Conservation (phyloP, 2,888 invertebrate species). For the Drosophila suboccidentalis region DNA sequence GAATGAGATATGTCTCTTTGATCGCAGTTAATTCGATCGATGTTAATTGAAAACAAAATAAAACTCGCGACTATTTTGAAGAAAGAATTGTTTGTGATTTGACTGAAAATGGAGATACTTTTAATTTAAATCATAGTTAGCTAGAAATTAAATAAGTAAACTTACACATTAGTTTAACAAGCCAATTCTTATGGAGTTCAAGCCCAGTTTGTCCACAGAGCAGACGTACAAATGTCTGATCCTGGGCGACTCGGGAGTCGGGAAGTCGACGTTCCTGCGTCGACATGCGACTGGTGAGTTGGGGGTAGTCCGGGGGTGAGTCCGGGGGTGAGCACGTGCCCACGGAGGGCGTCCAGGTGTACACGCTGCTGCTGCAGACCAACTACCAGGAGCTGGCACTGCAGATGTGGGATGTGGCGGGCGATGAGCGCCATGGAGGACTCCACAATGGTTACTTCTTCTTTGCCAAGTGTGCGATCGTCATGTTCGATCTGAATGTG, state of each 20-base stretch:
- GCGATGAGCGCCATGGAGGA: constrained; percentile 12
- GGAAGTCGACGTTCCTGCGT: constrained; percentile 35
- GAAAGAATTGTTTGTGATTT: too few relatives aligned
- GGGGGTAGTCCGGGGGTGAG: neutral
- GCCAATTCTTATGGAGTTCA: constrained; percentile 20
- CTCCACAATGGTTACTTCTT: constrained; percentile 40
- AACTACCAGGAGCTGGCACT: constrained; percentile 28
- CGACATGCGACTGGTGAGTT: constrained; percentile 43
- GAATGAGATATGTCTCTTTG: too few relatives aligned
- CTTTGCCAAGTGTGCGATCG: constrained; percentile 38
- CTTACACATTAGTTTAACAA: neutral
- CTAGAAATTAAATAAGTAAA: neutral
- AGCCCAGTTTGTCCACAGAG: neutral
- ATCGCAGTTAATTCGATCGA: too few relatives aligned
- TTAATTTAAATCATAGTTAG: neutral
- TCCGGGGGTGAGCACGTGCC: constrained; percentile 14
- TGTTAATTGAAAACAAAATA: too few relatives aligned
- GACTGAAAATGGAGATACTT: too few relatives aligned
- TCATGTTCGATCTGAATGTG: constrained; percentile 41
- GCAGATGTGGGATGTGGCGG: constrained; percentile 46
- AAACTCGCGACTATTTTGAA: too few relatives aligned
- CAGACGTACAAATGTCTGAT: constrained; percentile 38
- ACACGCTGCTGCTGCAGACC: constrained; percentile 42
- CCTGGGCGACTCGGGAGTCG: constrained; percentile 46
- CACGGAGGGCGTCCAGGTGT: constrained; percentile 34